Percentiles rank a stretch among this genome's conserved stretches.
Evolutionary conservation across 2,797 vertebrate genomes (phyloP).

Genomic region (Diglossa cyanea): DNA sequence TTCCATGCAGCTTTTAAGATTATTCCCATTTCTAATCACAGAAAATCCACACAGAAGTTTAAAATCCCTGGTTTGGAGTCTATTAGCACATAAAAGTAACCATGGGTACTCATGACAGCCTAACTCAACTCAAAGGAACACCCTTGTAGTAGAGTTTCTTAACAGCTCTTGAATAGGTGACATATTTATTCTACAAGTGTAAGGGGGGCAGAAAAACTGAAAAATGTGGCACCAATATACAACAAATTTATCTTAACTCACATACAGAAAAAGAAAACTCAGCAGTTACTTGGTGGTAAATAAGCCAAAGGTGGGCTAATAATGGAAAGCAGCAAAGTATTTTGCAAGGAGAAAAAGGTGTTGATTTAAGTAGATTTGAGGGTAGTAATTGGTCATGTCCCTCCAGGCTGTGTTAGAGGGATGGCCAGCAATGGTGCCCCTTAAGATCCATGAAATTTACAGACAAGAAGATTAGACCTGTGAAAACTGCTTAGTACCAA

Average conservation of each 20-base stretch:
- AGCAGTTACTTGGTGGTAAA: not conserved
- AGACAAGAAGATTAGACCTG: not conserved
- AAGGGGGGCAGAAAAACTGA: not conserved
- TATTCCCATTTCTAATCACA: slow-evolving; percentile 35
- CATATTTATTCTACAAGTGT: not conserved
- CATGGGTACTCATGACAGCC: not conserved
- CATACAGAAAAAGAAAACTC: not conserved
- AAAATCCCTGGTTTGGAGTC: not conserved
- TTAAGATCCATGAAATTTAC: not conserved
- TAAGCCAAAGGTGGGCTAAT: not conserved
- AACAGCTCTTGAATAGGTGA: not conserved
- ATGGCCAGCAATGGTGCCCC: not conserved
- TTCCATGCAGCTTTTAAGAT: slow-evolving; percentile 16
- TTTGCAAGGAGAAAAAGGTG: not conserved
- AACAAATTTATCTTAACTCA: not conserved
- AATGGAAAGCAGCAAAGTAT: not conserved
- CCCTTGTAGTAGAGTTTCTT: not conserved
- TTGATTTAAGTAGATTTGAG: not conserved
- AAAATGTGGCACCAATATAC: not conserved
- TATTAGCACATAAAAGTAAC: not conserved
- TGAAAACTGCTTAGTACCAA: not conserved
- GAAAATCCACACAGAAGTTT: slow-evolving; percentile 8
- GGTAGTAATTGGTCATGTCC: not conserved
- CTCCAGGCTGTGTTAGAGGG: not conserved
- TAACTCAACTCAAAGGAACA: not conserved